Base-by-base conservation (phyloP, 2,888 invertebrate species). In the Lapara coniferarum region DNA sequence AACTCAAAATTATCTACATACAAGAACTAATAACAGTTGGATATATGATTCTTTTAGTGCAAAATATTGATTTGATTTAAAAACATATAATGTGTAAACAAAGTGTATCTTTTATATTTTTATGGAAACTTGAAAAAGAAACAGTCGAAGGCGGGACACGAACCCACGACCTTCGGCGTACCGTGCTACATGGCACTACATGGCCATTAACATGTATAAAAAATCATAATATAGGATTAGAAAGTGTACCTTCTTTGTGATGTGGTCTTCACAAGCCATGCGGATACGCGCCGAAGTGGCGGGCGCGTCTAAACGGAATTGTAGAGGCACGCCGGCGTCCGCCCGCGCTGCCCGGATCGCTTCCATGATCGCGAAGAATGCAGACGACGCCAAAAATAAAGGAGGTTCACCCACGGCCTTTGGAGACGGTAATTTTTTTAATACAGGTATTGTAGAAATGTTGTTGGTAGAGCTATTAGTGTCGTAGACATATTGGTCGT, bases 401-500 rank as follows among this genome's bases (percentile, higher is more conserved):
- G 99, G 99, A 0, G 99, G 99, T 86, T 99, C 99, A 0, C 99
- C 99, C 53, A 99, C 96, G 72, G 98, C 99, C 98, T 98, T 80
- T 8, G 93, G 8, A 59, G 6, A 46, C 44, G 59, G 59, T 59
- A 44, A 44, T 7, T 37, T 37, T 37, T 37, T 2, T 37, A 37
- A 7, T 37, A 59, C 7, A 10, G 10, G n/a, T 59, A 12, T 46
- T 5, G 44, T 16, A 58, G 14, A 10, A 14, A n/a, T 37, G n/a
- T 30, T 14, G 13, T 37, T 57, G 5, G 14, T 57, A 57, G 57
- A 57, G 30, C 14, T 25, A 25, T 25, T 25, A 25, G 19, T n/a
- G 55, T 55, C 16, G 14, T 16, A 16, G 55, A 19, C n/a, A n/a
- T n/a, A n/a, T n/a, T n/a, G n/a, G 55, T 55, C 16, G 14, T 16